A percentile compares a stretch with the other conserved stretches of the same genome.
Conservation (phyloP, 2,113 vertebrate genomes). For the Neolamprologus brichardi region DNA sequence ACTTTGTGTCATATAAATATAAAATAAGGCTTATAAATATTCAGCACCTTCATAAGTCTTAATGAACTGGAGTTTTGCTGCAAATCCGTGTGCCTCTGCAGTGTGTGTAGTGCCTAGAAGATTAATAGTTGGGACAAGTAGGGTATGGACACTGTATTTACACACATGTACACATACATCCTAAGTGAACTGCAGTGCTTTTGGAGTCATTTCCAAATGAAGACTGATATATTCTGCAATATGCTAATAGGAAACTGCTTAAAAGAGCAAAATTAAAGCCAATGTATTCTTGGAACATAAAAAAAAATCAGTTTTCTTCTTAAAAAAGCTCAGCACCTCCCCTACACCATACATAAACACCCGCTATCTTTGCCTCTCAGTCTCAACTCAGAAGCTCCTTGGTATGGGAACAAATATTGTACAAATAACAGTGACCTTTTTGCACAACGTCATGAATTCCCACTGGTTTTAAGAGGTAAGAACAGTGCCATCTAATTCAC, state of each 20-base stretch:
- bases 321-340: neutral
- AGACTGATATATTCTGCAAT: neutral
- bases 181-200: neutral
- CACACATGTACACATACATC: neutral
- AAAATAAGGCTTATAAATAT: neutral
- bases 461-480: neutral
- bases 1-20: neutral
- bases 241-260: neutral
- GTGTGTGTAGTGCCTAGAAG: neutral
- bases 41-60: neutral
- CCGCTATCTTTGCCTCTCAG: neutral
- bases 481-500: neutral
- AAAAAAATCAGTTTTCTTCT: neutral
- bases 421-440: slow-evolving; percentile 31
- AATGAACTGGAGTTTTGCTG: neutral
- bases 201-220: neutral
- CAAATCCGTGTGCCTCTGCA: neutral
- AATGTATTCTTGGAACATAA: neutral
- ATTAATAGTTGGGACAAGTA: neutral
- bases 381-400: neutral
- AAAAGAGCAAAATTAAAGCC: neutral
- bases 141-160: neutral
- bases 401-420: neutral
- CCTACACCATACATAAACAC: neutral
- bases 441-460: neutral